These are phyloP conservation scores for Seriola rivoliana DNA, from an alignment of 2,113 vertebrate genomes.

Conservation along the genomic window DNA sequence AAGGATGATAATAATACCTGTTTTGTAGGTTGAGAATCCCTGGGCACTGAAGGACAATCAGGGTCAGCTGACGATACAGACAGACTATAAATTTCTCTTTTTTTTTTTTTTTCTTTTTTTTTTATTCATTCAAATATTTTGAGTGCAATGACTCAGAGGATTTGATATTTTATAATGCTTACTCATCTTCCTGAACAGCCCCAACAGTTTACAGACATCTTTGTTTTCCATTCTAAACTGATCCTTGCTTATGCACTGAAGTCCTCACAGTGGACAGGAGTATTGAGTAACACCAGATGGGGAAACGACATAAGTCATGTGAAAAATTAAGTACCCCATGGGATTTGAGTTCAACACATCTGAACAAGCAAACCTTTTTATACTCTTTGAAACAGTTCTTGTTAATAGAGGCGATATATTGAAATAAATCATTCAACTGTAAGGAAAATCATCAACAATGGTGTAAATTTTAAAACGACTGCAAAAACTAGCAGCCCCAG, in stretches of 20 bases:
- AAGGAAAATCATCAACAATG: too few relatives aligned
- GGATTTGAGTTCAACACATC: too few relatives aligned
- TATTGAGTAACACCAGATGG: not conserved
- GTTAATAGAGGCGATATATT: too few relatives aligned
- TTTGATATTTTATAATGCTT: not conserved
- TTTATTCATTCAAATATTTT: not conserved
- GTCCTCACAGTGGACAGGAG: not conserved
- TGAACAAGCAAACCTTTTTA: not conserved
- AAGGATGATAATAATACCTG: conserved; percentile 57
- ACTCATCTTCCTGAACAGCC: not conserved
- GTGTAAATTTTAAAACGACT: too few relatives aligned
- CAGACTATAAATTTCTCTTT: not conserved
- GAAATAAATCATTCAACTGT: too few relatives aligned
- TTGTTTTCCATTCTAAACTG: not conserved
- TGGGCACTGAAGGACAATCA: conserved; percentile 55
- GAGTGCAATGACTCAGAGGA: not conserved
- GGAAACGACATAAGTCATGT: not conserved
- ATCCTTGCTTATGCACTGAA: not conserved
- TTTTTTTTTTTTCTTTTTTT: too few relatives aligned
- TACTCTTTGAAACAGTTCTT: too few relatives aligned
- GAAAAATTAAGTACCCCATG: too few relatives aligned
- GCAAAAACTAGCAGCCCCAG: too few relatives aligned
- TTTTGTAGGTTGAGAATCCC: conserved; percentile 56
- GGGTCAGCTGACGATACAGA: conserved; percentile 46
- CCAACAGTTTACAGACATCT: not conserved